These are phyloP conservation scores for Drepana arcuata DNA, from an alignment of 1,140 invertebrate genomes.

Conservation along the genomic window DNA sequence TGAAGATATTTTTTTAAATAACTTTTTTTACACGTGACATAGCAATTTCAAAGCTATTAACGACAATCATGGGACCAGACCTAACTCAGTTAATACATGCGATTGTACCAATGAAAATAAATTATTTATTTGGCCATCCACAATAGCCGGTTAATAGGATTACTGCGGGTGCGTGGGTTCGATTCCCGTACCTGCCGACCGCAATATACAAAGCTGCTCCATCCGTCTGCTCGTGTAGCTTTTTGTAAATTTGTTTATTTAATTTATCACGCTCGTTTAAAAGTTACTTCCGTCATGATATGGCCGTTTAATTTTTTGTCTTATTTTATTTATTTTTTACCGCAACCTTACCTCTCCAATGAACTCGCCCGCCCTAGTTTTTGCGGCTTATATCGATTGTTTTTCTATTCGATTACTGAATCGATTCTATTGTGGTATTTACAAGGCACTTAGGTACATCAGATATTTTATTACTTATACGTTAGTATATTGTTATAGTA, in stretches of 20 bases:
- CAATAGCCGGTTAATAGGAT: conserved; percentile 59
- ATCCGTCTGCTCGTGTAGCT: conserved; percentile 31
- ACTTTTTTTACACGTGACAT: conserved; percentile 14
- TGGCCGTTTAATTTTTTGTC: conserved; percentile 58
- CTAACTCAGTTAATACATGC: conserved; percentile 8
- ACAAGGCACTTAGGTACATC: no score
- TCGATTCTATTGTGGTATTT: no score
- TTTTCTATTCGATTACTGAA: conserved; percentile 24
- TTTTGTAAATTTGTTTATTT: conserved; percentile 69
- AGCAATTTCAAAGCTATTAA: conserved; percentile 24
- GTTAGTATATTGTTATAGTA: no score
- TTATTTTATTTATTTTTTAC: no score
- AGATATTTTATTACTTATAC: no score
- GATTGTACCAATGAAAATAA: conserved; percentile 52
- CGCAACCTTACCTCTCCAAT: no score
- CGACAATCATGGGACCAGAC: conserved; percentile 18
- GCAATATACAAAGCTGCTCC: conserved; percentile 25
- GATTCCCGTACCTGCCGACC: conserved; percentile 39
- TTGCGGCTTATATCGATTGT: conserved; percentile 27
- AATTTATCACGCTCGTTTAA: conserved; percentile 65
- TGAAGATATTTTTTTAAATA: conserved; percentile 7
- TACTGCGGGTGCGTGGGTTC: conserved; percentile 49
- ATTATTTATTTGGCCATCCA: conserved; percentile 58
- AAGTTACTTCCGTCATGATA: conserved; percentile 54
- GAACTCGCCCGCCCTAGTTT: conserved; percentile 41